A percentile compares a stretch with the other conserved stretches of the same genome.
Evolutionary conservation across 1,140 invertebrate species (phyloP).

Genomic region (Venturia canescens): DNA sequence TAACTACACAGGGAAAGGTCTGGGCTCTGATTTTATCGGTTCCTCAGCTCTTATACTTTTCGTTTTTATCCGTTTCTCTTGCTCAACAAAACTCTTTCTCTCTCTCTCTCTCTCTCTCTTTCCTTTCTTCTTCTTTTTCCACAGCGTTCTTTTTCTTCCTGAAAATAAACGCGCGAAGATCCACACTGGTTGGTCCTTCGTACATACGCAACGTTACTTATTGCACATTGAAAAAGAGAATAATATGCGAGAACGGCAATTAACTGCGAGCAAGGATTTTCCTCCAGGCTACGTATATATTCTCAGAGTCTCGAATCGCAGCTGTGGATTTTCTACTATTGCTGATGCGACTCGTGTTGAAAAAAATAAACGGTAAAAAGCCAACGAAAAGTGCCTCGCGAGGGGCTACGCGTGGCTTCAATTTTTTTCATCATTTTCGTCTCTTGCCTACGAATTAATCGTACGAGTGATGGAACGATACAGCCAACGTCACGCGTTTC

Average conservation of each 20-base stretch:
- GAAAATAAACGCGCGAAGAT: neutral
- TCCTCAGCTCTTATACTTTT: constrained; percentile 16
- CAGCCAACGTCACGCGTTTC: too few relatives aligned
- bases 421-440: too few relatives aligned
- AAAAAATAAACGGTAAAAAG: neutral
- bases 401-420: too few relatives aligned
- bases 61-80: constrained; percentile 10
- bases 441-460: too few relatives aligned
- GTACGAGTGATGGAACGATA: too few relatives aligned
- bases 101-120: constrained; percentile 44
- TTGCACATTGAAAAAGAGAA: constrained; percentile 1
- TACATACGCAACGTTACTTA: neutral
- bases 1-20: constrained; percentile 42
- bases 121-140: constrained; percentile 3
- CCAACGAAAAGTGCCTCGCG: neutral
- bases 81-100: neutral
- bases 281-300: neutral
- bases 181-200: neutral
- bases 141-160: neutral
- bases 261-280: constrained; percentile 13
- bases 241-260: constrained; percentile 35
- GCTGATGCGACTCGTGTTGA: neutral
- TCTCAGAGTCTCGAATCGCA: neutral
- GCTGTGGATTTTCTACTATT: constrained; percentile 29
- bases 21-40: constrained; percentile 49